phyloP scores from a whole-genome alignment of 2,113 vertebrate species.

The Orcinus orca region DNA sequence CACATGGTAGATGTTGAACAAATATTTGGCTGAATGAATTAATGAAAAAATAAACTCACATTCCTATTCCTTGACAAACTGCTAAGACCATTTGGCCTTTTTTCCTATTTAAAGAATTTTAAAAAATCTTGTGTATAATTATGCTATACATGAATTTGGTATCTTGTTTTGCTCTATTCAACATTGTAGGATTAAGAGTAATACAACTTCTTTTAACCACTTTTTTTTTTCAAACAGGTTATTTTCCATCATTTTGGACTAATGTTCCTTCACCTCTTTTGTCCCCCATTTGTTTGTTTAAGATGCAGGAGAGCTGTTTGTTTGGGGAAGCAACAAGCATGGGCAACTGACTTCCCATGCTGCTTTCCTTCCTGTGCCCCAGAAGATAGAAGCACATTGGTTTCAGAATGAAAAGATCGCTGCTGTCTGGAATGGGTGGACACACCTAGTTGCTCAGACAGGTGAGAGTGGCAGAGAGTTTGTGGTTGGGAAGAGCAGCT shows the following conservation, averaged over 20 bases:
- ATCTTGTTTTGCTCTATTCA: neutral
- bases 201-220: neutral
- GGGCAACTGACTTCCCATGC: slow-evolving; percentile 86
- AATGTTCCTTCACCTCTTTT: neutral
- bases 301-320: slow-evolving; percentile 88
- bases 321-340: slow-evolving; percentile 95
- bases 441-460: slow-evolving; percentile 90
- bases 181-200: neutral
- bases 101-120: neutral
- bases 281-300: slow-evolving; percentile 60
- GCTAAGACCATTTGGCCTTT: neutral
- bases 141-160: neutral
- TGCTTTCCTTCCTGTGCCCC: slow-evolving; percentile 85
- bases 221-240: neutral
- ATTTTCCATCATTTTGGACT: neutral
- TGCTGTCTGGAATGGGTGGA: slow-evolving; percentile 93
- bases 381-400: slow-evolving; percentile 80
- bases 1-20: neutral
- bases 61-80: slow-evolving; percentile 6
- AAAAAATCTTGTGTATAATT: neutral
- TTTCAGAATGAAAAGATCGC: slow-evolving; percentile 86
- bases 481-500: neutral
- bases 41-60: slow-evolving; percentile 5
- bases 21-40: slow-evolving; percentile 43
- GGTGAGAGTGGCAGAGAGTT: slow-evolving; percentile 81